Evolutionary conservation across 2,113 vertebrate species (phyloP).

Genomic region (Nycticorax nycticorax): DNA sequence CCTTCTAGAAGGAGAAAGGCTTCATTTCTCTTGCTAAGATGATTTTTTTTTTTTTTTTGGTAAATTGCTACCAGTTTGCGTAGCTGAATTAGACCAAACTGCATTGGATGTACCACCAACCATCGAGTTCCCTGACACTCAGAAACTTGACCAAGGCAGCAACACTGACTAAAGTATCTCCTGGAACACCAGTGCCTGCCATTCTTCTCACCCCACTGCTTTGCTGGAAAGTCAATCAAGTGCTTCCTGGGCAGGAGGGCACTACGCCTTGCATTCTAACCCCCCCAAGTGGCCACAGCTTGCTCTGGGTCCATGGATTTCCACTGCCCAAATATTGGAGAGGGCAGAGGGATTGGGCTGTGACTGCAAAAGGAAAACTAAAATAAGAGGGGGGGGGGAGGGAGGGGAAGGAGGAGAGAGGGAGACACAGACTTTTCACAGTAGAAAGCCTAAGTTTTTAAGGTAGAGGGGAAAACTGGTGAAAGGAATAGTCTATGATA

Average conservation of each 20-base stretch:
- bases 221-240: not conserved
- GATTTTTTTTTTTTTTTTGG: not conserved
- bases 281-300: conserved; percentile 1
- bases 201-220: not conserved
- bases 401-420: not conserved
- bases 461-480: not conserved
- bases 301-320: not conserved
- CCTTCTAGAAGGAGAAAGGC: not conserved
- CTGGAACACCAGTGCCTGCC: not conserved
- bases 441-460: not conserved
- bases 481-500: not conserved
- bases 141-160: not conserved
- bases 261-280: not conserved
- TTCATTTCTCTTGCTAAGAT: not conserved
- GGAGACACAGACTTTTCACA: not conserved
- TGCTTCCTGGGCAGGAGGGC: not conserved
- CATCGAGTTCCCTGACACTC: not conserved
- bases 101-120: not conserved
- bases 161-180: not conserved
- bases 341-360: not conserved
- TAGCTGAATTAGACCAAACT: too few relatives aligned
- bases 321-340: not conserved
- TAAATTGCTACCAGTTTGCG: not conserved
- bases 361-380: not conserved
- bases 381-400: not conserved